Percentiles rank a stretch among this genome's conserved stretches.
Evolutionary conservation across 2,888 invertebrate species (phyloP).

Genomic region (Parnassius mnemosyne): DNA sequence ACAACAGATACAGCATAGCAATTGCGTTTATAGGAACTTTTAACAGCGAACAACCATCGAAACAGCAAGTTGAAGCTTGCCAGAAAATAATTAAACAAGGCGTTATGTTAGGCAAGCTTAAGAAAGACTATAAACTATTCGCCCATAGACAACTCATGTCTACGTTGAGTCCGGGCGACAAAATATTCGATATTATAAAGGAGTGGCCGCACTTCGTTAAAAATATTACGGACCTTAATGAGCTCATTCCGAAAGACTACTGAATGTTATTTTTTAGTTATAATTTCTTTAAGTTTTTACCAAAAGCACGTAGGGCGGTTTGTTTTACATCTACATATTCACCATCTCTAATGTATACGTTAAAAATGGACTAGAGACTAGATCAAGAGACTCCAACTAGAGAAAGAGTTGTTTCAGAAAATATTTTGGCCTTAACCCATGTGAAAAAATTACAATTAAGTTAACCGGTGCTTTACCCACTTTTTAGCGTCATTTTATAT

Average conservation of each 20-base stretch:
- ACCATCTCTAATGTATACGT: no score
- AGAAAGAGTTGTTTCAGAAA: no score
- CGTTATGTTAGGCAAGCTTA: constrained; percentile 81
- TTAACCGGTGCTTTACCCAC: no score
- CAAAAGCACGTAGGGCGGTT: no score
- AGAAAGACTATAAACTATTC: constrained; percentile 83
- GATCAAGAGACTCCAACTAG: no score
- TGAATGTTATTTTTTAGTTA: constrained; percentile 16
- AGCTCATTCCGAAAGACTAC: constrained; percentile 50
- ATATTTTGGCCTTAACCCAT: no score
- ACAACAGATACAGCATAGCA: constrained; percentile 84
- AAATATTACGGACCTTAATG: constrained; percentile 45
- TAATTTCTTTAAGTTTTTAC: no score
- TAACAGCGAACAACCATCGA: constrained; percentile 70
- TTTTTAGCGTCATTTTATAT: no score
- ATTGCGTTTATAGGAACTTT: constrained; percentile 88
- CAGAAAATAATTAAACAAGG: constrained; percentile 82
- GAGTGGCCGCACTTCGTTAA: constrained; percentile 85
- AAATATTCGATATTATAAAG: constrained; percentile 82
- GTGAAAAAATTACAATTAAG: no score
- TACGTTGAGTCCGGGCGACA: constrained; percentile 85
- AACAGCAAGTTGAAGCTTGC: constrained; percentile 79
- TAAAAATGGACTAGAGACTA: no score
- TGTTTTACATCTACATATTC: no score
- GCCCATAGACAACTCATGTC: constrained; percentile 84